A percentile compares a stretch with the other conserved stretches of the same genome.
Evolutionary conservation across 2,888 invertebrate genomes (phyloP).

Genomic region (Anagyrus pseudococci): DNA sequence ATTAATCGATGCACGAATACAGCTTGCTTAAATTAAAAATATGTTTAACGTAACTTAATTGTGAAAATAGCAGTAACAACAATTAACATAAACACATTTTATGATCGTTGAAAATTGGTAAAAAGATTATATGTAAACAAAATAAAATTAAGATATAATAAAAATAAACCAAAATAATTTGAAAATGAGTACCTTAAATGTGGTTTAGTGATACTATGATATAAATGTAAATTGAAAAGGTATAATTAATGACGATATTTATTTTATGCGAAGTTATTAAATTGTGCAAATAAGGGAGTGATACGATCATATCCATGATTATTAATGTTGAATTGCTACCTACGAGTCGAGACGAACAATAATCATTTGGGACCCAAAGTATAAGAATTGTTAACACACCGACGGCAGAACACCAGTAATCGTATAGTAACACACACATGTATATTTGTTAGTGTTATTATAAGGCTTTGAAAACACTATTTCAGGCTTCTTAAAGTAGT

Average conservation of each 20-base stretch:
- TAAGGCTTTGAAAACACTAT: neutral
- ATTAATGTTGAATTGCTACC: neutral
- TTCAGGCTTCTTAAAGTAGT: neutral
- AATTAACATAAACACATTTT: slow-evolving; percentile 5
- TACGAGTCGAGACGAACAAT: slow-evolving; percentile 41
- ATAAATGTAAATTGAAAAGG: neutral
- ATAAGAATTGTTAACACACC: slow-evolving; percentile 37
- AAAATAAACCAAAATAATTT: slow-evolving; percentile 15
- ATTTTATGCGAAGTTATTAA: neutral
- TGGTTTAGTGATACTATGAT: slow-evolving; percentile 25
- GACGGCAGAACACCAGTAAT: slow-evolving; percentile 42
- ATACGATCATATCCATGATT: neutral
- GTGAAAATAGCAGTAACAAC: slow-evolving; percentile 11
- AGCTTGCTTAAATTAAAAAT: too few relatives aligned
- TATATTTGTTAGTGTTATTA: too few relatives aligned
- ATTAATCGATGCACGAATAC: slow-evolving; percentile 11
- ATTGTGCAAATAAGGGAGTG: neutral
- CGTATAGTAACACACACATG: slow-evolving; percentile 22
- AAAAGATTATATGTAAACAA: slow-evolving; percentile 8
- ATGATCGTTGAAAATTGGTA: slow-evolving; percentile 5
- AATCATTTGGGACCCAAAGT: slow-evolving; percentile 49
- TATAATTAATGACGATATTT: neutral
- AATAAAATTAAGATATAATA: slow-evolving; percentile 10
- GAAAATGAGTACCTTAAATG: slow-evolving; percentile 22
- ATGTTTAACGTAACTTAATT: too few relatives aligned